Base-by-base conservation (phyloP, 2,888 invertebrate genomes). In the Hydroisotoma schaefferi region DNA sequence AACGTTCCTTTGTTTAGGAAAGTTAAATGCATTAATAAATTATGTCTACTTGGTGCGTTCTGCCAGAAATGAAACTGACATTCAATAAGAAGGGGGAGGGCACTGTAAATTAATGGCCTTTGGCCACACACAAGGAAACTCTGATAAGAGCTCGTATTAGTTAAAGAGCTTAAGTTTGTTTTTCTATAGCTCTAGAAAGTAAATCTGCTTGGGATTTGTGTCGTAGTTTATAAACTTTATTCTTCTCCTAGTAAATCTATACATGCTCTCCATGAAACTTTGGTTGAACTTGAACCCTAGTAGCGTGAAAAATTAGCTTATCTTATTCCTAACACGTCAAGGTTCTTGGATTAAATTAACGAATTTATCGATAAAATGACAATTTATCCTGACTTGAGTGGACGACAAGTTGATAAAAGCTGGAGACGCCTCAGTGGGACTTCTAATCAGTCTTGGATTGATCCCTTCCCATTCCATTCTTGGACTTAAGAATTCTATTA, bases 101-200 rank as follows among this genome's bases (percentile, higher is more conserved):
- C 57, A 60, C 54, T 48, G 52, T 56, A 57, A 63, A 63, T 63
- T 63, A 63, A 63, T 63, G 63, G 63, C 59, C 48, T 23, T 53
- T 57, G 63, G 63, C 63, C 63, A 63, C 63, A 59, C 63, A 63
- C 22, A 46, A 46, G 25, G 26, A 46, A 46, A 46, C 46, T 46
- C 15, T 22, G 46, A 46, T 46, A 46, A 46, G 46, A 46, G 5
- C 25, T 25, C 5, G 46, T n/a, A 33, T 33, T 33, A 8, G 8
- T 12, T 15, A 22, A 25, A 46, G 25, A 46, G 46, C 46, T 20
- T 46, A 22, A 25, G 22, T 22, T 20, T 46, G 46, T 46, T 46
- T 46, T 22, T 15, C 46, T 40, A 4, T 40, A 18, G 20, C 8
- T 40, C 20, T n/a, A n/a, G n/a, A n/a, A n/a, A 5, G 40, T 40